Evolutionary conservation across 2,113 vertebrate genomes (phyloP).

Genomic region (Platichthys stellatus): DNA sequence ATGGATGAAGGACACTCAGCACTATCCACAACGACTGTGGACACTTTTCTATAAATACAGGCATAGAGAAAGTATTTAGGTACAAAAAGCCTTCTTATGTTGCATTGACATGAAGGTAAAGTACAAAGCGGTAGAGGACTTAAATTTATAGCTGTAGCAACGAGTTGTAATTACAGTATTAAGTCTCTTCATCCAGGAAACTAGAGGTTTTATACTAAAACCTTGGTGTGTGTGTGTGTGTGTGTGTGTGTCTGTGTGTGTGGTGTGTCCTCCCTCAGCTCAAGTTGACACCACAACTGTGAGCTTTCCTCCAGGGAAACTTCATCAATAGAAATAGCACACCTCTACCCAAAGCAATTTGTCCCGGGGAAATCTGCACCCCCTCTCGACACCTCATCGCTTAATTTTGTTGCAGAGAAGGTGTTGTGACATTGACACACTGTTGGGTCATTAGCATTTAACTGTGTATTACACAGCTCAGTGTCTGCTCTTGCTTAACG

Average conservation of each 20-base stretch:
- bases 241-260: neutral
- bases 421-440: slow-evolving; percentile 24
- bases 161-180: slow-evolving; percentile 29
- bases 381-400: slow-evolving; percentile 31
- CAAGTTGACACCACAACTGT: slow-evolving; percentile 9
- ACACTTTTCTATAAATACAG: slow-evolving; percentile 6
- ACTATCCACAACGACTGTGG: neutral
- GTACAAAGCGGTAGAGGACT: slow-evolving; percentile 15
- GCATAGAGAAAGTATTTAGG: neutral
- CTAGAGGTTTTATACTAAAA: neutral
- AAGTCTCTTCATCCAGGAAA: slow-evolving; percentile 23
- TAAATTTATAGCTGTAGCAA: slow-evolving; percentile 20
- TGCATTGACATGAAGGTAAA: slow-evolving; percentile 4
- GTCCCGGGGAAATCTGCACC: slow-evolving; percentile 18
- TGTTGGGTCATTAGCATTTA: slow-evolving; percentile 24
- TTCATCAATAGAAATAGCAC: slow-evolving; percentile 28
- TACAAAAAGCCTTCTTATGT: neutral
- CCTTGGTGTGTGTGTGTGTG: neutral
- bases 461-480: slow-evolving; percentile 33
- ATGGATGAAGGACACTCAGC: too few species aligned
- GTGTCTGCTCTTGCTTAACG: slow-evolving; percentile 32
- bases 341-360: slow-evolving; percentile 25
- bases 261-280: slow-evolving; percentile 1
- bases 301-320: slow-evolving; percentile 9
- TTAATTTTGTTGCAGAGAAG: slow-evolving; percentile 42